Conservation (phyloP, 2,797 vertebrate genomes). For the Gadopsis marmoratus region DNA sequence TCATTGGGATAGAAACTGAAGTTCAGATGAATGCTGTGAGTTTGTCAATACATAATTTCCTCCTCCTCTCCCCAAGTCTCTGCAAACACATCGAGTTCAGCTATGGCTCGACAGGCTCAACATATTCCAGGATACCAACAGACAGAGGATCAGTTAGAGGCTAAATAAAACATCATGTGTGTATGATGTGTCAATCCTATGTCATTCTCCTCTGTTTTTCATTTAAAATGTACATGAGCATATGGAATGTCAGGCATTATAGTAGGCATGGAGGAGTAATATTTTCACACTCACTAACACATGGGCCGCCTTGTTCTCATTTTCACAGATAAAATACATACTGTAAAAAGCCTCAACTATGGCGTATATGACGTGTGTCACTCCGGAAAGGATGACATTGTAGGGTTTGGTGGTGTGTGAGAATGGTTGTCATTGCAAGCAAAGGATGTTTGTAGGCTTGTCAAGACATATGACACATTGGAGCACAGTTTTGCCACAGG, state of each 20-base stretch:
- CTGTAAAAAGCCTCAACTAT: not conserved
- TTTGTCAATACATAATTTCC: slow-evolving; percentile 17
- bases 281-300: slow-evolving; percentile 26
- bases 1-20: not conserved
- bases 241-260: slow-evolving; percentile 12
- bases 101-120: slow-evolving; percentile 32
- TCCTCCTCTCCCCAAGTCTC: slow-evolving; percentile 18
- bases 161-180: slow-evolving; percentile 37
- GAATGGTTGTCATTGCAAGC: slow-evolving; percentile 46
- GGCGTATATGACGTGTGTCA: slow-evolving; percentile 27
- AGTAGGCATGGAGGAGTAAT: slow-evolving; percentile 10
- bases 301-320: not conserved
- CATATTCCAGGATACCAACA: slow-evolving; percentile 12
- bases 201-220: slow-evolving; percentile 3
- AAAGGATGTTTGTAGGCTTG: slow-evolving; percentile 60
- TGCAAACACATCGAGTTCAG: slow-evolving; percentile 37
- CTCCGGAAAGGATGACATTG: slow-evolving; percentile 36
- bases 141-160: slow-evolving; percentile 45
- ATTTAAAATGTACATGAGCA: slow-evolving; percentile 19
- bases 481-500: slow-evolving; percentile 51
- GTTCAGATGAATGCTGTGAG: not conserved
- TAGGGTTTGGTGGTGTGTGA: slow-evolving; percentile 33
- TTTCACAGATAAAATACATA: slow-evolving; percentile 2
- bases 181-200: slow-evolving; percentile 16
- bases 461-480: slow-evolving; percentile 59